phyloP scores from a whole-genome alignment of 2,797 vertebrate genomes.

The Morus bassanus region DNA sequence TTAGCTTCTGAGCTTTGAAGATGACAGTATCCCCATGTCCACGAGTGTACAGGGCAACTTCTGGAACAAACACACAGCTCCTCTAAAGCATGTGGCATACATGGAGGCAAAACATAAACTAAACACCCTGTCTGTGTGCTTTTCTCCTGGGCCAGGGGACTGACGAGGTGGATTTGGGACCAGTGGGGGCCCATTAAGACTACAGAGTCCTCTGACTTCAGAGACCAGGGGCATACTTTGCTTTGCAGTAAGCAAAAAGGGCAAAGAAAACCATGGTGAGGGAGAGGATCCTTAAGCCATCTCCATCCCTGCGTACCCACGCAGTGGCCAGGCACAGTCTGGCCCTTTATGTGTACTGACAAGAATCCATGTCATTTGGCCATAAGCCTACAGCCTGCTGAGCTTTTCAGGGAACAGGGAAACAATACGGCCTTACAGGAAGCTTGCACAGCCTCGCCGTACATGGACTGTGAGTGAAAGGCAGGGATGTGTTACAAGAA shows the following conservation, averaged over 20 bases:
- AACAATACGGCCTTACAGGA: conserved; percentile 29
- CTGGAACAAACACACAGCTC: neutral
- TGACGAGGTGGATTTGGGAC: neutral
- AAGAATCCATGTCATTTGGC: conserved; percentile 31
- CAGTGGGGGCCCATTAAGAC: neutral
- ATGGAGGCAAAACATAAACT: neutral
- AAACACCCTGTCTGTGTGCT: neutral
- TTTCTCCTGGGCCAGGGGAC: neutral
- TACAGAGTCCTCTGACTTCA: neutral
- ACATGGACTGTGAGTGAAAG: neutral
- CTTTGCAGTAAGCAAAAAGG: neutral
- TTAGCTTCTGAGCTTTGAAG: neutral
- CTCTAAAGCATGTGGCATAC: neutral
- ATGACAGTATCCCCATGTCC: neutral
- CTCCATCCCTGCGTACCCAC: neutral
- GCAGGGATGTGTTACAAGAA: neutral
- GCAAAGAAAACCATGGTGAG: neutral
- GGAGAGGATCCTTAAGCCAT: neutral
- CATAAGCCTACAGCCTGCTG: neutral
- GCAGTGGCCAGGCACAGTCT: conserved; percentile 7
- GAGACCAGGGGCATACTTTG: neutral
- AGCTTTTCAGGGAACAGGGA: conserved; percentile 46
- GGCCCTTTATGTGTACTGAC: neutral
- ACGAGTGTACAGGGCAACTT: neutral
- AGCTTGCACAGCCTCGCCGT: neutral